Conservation (phyloP, 2,797 vertebrate species). For the Podargus strigoides region DNA sequence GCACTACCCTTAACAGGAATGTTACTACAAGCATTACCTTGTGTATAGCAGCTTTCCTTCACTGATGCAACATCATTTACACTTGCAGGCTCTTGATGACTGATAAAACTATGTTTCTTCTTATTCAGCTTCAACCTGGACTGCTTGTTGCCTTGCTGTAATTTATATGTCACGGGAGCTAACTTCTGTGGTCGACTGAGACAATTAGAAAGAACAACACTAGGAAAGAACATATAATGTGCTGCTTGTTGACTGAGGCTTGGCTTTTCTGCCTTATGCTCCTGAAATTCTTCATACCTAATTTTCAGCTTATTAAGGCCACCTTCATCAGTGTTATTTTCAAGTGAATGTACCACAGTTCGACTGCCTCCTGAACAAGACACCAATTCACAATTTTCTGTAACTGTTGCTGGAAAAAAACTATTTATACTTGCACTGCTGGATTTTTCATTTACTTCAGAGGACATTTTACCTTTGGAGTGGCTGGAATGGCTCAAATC, state of each 20-base stretch:
- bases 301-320: constrained; percentile 94
- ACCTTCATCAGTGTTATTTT: constrained; percentile 80
- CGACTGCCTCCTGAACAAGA: constrained; percentile 73
- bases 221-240: constrained; percentile 98
- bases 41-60: constrained; percentile 73
- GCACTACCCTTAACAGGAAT: constrained; percentile 70
- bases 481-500: constrained; percentile 72
- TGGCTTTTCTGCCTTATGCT: constrained; percentile 90
- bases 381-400: constrained; percentile 75
- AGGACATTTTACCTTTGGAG: constrained; percentile 73
- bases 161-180: constrained; percentile 77
- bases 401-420: constrained; percentile 70
- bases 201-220: constrained; percentile 98
- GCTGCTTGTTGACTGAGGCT: constrained; percentile 93
- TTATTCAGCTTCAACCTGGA: constrained; percentile 86
- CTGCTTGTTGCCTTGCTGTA: constrained; percentile 81
- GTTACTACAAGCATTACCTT: constrained; percentile 67
- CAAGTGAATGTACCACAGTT: constrained; percentile 72
- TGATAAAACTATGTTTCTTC: constrained; percentile 75
- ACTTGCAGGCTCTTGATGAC: constrained; percentile 65
- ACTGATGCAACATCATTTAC: constrained; percentile 51
- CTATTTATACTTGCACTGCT: constrained; percentile 63
- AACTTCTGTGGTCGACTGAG: constrained; percentile 86
- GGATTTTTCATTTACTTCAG: constrained; percentile 75
- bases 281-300: constrained; percentile 96